Base-by-base conservation (phyloP, 2,888 invertebrate species). In the Scaptomyza cyrtandrae region DNA sequence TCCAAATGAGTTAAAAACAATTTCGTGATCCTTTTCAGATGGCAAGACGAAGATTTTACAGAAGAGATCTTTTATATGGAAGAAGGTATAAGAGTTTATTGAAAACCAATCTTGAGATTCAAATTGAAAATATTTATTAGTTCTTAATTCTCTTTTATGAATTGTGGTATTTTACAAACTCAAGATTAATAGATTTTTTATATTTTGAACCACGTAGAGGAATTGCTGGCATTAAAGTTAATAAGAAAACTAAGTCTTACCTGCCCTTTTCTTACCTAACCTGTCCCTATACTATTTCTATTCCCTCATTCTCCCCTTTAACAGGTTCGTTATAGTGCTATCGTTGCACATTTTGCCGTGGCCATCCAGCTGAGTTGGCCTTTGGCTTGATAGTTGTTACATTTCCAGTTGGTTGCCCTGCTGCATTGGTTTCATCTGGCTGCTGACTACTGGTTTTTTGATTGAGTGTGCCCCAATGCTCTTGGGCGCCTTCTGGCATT, bases 341-440 rank as follows among this genome's bases (percentile, higher is more conserved):
- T 24, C 31, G 14, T 16, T 50, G 52, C 55, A 39, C 66, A 56
- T 68, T 65, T 49, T 43, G 27, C 71, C 35, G 54, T 57, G 71
- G 71, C 74, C 63, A 68, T 80, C 78, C 84, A 80, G 68, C 69
- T 66, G 70, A 70, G 83, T 75, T 82, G 86, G 82, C 82, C 86
- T 82, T 83, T 82, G 83, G 73, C 80, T 80, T 45, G 45, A 45
- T 58, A 43, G 58, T 45, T 84, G 83, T 68, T 86, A 84, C 86
- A 84, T 58, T 83, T 83, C 74, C 84, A 85, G 68, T 71, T 67
- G 87, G 63, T 52, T 84, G 80, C 74, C 70, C 69, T 50, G 75
- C 58, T 43, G 61, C 61, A 59, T 71, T 72, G 64, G 59, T 52
- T 50, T 39, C 60, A 24, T 11, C 41, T 46, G 64, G 77, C 41